Conservation (phyloP, 2,888 invertebrate genomes). For the Leptinotarsa juncta region DNA sequence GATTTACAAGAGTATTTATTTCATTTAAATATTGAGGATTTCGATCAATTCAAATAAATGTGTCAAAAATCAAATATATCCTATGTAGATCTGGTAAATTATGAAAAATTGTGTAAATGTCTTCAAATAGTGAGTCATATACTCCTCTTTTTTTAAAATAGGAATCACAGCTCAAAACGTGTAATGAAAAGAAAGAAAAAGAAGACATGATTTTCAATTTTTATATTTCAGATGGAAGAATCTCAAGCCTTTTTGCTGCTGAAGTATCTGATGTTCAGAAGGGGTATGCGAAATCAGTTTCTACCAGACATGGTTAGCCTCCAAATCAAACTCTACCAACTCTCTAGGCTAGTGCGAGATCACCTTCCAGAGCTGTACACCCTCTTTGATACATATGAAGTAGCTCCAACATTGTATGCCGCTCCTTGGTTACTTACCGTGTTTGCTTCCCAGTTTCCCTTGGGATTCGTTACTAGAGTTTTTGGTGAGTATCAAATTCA, state of each 20-base stretch:
- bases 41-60: no score
- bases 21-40: no score
- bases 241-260: constrained; percentile 88
- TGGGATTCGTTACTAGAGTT: constrained; percentile 94
- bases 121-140: no score
- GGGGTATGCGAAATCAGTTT: constrained; percentile 90
- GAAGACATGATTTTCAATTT: no score
- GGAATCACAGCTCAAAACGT: no score
- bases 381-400: constrained; percentile 89
- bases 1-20: no score
- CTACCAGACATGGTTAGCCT: constrained; percentile 95
- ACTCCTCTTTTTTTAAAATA: no score
- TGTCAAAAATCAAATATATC: no score
- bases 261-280: constrained; percentile 90
- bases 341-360: constrained; percentile 92
- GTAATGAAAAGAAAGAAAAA: no score
- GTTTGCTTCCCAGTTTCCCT: constrained; percentile 95
- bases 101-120: no score
- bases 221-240: constrained; percentile 83
- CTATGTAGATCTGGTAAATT: no score
- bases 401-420: constrained; percentile 93
- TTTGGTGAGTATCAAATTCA: constrained; percentile 75
- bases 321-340: constrained; percentile 89
- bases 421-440: constrained; percentile 97
- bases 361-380: constrained; percentile 86